Percentiles rank a stretch among this genome's conserved stretches.
phyloP scores from a whole-genome alignment of 2,888 invertebrate species.

The Yponomeuta malinellus region DNA sequence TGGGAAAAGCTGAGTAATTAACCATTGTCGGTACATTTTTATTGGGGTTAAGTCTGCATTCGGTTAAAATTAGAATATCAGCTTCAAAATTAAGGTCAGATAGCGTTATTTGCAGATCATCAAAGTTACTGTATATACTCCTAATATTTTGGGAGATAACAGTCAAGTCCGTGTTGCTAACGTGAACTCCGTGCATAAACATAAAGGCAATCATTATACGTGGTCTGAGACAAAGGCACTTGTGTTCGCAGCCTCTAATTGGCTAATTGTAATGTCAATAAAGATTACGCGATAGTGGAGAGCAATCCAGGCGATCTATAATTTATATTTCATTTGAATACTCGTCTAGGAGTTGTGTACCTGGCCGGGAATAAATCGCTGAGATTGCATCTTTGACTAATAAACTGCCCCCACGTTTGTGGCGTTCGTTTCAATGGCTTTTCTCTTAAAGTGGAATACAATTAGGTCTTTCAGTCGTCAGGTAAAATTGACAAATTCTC shows the following conservation, averaged over 20 bases:
- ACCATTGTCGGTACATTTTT: no score
- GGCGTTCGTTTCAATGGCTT: neutral
- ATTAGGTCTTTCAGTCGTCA: neutral
- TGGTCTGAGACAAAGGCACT: slow-evolving; percentile 25
- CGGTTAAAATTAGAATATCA: no score
- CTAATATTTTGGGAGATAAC: no score
- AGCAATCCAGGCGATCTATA: slow-evolving; percentile 21
- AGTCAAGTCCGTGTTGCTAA: no score
- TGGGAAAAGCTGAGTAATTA: no score
- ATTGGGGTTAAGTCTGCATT: no score
- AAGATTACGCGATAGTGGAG: slow-evolving; percentile 33
- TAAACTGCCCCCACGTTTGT: neutral
- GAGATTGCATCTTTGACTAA: slow-evolving; percentile 8
- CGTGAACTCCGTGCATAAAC: neutral
- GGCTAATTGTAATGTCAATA: slow-evolving; percentile 50
- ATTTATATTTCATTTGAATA: slow-evolving; percentile 14
- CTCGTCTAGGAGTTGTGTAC: slow-evolving; percentile 5
- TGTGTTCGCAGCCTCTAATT: slow-evolving; percentile 37
- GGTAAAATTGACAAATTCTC: neutral
- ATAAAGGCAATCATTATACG: neutral
- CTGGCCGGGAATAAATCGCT: neutral
- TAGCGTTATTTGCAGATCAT: no score
- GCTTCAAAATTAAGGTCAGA: no score
- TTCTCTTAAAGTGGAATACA: neutral
- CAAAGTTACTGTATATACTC: no score